A percentile compares a stretch with the other conserved stretches of the same genome.
These are phyloP conservation scores for Agriopis aurantiaria DNA, from an alignment of 2,888 invertebrate species.

Conservation along the genomic window DNA sequence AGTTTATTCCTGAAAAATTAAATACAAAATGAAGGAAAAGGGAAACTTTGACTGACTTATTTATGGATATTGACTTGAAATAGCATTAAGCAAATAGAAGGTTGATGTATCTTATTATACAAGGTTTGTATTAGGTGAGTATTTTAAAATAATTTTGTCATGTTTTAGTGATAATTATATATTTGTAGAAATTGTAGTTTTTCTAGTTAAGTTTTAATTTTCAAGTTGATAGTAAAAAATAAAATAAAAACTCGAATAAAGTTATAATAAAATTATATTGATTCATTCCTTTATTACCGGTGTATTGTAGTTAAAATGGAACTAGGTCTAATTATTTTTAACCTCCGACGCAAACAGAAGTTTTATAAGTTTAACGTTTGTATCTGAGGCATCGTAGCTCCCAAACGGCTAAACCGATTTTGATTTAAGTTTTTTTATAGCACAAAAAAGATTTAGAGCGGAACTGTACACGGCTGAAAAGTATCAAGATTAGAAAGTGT, in stretches of 20 bases:
- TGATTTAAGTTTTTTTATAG: no score
- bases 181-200: constrained; percentile 24
- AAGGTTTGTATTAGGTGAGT: constrained; percentile 45
- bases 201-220: constrained; percentile 24
- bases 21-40: background rate
- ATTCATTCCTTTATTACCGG: background rate
- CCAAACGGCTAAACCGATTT: no score
- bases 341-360: no score
- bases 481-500: no score
- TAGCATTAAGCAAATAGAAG: background rate
- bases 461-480: no score
- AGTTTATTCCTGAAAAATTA: background rate
- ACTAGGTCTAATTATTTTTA: no score
- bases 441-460: no score
- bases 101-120: constrained; percentile 12
- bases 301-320: background rate
- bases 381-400: no score
- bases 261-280: background rate
- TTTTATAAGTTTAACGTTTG: no score
- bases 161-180: constrained; percentile 19
- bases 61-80: background rate
- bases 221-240: constrained; percentile 18
- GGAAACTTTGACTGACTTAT: background rate
- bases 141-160: constrained; percentile 17
- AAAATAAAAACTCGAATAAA: constrained; percentile 10